Base-by-base conservation (phyloP, 2,113 vertebrate species). In the pig (Sus scrofa) region DNA sequence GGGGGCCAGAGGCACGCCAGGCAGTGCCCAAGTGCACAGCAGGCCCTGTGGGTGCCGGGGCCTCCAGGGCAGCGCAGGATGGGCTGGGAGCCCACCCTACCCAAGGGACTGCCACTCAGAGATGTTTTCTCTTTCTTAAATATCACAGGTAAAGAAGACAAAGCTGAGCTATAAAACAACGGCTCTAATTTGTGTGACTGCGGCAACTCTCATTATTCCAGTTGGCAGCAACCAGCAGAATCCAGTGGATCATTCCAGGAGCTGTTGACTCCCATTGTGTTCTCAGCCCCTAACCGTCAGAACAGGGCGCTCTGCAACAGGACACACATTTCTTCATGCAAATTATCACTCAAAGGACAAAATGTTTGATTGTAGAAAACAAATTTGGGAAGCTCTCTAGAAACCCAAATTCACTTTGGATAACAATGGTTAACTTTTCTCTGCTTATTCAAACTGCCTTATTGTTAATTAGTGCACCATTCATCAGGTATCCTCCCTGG, bases 171-270 rank as follows among this genome's bases (percentile, higher is more conserved):
- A 14, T 44, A 92, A 95, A 97, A 93, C 94, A 96, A 90, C 56
- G 13, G 44, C 26, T 96, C 74, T 93, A 67, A 97, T 96, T 88
- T 75, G 63, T 97, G 95, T 77, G 86, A 97, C 77, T 24, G 68
- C 44, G 84, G 1, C n/a, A 93, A 78, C 71, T 24, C 62, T 96
- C 96, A 97, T 98, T 97, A 97, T 96, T 91, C 96, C 34, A 97
- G 96, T 96, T 98, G 87, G 67, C 86, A 97, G 74, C 78, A 96
- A 94, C 74, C 81, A 94, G 68, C 97, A 15, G n/a, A 97, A 95
- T 77, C 12, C 87, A 96, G 92, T 97, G 0, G 1, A 98, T 98
- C 39, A 92, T 94, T 98, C 97, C 91, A 52, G 60, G 93, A 39
- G 92, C 70, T 86, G 20, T 32, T 82, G 97, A 96, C 97, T 96